Percentiles rank a stretch among this genome's conserved stretches.
phyloP scores from a whole-genome alignment of 64 coral and sea anemone genomes.

The Anthopleura sola region DNA sequence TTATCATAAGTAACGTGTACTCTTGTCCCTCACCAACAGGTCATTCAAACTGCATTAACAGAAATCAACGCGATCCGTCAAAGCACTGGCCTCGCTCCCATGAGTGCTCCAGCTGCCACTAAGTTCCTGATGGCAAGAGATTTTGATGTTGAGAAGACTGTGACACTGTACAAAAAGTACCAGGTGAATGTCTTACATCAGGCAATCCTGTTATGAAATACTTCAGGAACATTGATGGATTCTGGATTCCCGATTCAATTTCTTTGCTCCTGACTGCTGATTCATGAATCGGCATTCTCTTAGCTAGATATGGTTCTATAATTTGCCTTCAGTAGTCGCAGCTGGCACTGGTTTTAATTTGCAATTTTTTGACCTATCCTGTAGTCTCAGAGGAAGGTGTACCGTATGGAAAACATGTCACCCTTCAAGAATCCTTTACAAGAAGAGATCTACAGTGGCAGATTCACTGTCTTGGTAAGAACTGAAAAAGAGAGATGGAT shows the following conservation, averaged over 20 bases:
- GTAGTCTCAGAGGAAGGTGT: constrained; percentile 5
- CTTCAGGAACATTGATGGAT: neutral
- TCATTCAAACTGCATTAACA: neutral
- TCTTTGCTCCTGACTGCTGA: too few relatives aligned
- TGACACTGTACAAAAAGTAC: neutral
- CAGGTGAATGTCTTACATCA: neutral
- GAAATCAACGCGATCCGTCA: neutral
- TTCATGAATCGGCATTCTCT: too few relatives aligned
- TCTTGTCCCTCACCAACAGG: neutral
- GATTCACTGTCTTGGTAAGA: neutral
- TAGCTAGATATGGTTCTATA: too few relatives aligned
- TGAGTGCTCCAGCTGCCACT: neutral
- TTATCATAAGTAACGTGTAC: too few relatives aligned
- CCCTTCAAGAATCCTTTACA: neutral
- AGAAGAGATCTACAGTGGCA: neutral
- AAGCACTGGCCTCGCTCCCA: neutral
- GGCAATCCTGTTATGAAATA: too few relatives aligned
- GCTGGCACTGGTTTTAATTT: neutral
- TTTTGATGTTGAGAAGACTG: neutral
- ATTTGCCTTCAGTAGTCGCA: too few relatives aligned
- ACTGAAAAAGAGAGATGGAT: neutral
- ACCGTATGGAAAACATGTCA: neutral
- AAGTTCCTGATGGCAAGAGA: constrained; percentile 5
- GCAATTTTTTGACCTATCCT: neutral
- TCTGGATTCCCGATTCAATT: neutral